A percentile compares a stretch with the other conserved stretches of the same genome.
These are phyloP conservation scores for Bubo blakistoni DNA, from an alignment of 2,113 vertebrate genomes.

Conservation along the genomic window DNA sequence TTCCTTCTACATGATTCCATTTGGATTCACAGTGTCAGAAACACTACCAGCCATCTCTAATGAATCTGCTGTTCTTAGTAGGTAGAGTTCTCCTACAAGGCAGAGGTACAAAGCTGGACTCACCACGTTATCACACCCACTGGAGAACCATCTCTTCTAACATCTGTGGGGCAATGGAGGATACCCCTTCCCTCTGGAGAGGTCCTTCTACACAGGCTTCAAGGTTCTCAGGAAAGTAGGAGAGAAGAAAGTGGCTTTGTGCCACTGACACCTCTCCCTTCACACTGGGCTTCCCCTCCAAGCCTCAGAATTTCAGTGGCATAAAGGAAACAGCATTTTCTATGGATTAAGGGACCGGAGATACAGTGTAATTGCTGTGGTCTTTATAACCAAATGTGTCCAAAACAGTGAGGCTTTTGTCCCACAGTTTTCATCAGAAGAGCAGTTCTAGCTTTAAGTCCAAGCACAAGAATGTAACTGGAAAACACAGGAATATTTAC, in stretches of 20 bases:
- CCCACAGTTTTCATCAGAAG: not conserved
- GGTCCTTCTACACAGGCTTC: not conserved
- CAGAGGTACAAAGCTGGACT: not conserved
- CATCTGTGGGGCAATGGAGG: not conserved
- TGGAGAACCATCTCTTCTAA: not conserved
- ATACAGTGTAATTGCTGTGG: not conserved
- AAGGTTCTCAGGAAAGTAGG: not conserved
- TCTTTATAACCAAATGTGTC: not conserved
- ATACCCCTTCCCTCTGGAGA: not conserved
- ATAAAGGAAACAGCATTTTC: not conserved
- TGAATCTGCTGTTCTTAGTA: not conserved
- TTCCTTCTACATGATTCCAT: not conserved
- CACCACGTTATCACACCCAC: not conserved
- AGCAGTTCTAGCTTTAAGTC: not conserved
- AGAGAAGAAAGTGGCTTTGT: not conserved
- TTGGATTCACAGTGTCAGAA: not conserved
- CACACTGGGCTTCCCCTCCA: not conserved
- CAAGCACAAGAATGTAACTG: not conserved
- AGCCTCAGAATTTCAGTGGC: not conserved
- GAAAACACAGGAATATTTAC: not conserved
- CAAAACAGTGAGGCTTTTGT: not conserved
- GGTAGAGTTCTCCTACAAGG: fast-evolving
- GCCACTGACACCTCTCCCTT: not conserved
- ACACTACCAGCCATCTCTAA: not conserved
- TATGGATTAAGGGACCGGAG: not conserved